A percentile compares a stretch with the other conserved stretches of the same genome.
These are phyloP conservation scores for Triplophysa tibetana DNA, from an alignment of 2,113 vertebrate genomes.

Conservation along the genomic window DNA sequence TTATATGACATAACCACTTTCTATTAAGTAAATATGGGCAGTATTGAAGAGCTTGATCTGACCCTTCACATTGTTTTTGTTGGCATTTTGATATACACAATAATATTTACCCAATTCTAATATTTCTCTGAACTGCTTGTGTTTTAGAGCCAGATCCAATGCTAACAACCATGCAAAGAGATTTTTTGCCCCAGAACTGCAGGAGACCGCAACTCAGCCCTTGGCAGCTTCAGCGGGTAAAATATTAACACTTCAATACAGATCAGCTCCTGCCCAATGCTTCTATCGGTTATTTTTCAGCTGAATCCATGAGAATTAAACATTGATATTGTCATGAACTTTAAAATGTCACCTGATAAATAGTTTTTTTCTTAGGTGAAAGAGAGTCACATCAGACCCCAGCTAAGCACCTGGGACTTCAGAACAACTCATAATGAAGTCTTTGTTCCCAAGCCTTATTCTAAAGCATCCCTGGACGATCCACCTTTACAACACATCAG, in stretches of 20 bases:
- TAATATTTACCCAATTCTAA: no score
- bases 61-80: no score
- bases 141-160: slow-evolving; percentile 36
- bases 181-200: slow-evolving; percentile 42
- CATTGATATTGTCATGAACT: not conserved
- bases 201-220: slow-evolving; percentile 27
- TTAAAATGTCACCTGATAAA: not conserved
- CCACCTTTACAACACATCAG: not conserved
- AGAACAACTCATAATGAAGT: slow-evolving; percentile 49
- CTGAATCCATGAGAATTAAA: not conserved
- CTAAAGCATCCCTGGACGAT: not conserved
- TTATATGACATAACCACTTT: not conserved
- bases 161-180: slow-evolving; percentile 45
- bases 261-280: not conserved
- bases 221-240: slow-evolving; percentile 42
- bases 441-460: slow-evolving; percentile 37
- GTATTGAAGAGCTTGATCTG: not conserved
- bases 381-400: slow-evolving; percentile 52
- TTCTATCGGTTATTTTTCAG: not conserved
- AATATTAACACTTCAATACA: not conserved
- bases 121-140: not conserved
- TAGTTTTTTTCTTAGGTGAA: slow-evolving; percentile 39
- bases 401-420: slow-evolving; percentile 35
- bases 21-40: not conserved
- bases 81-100: no score